These are phyloP conservation scores for Phaonia tiefii DNA, from an alignment of 2,888 invertebrate species.

Conservation along the genomic window DNA sequence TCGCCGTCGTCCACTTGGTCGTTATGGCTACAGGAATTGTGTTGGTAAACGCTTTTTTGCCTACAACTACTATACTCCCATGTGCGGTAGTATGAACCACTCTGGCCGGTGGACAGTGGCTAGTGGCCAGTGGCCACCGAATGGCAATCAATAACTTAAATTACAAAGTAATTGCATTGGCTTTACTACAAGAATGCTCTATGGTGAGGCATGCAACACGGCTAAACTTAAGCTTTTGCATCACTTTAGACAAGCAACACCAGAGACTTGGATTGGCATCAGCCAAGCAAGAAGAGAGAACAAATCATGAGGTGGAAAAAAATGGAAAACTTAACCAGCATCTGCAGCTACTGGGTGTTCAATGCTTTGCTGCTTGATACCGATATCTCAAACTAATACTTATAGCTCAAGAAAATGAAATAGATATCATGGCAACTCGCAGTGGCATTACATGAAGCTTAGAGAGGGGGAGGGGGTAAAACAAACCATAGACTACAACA, in stretches of 20 bases:
- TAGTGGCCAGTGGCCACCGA: slow-evolving; percentile 71
- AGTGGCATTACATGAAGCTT: slow-evolving; percentile 13
- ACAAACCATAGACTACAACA: slow-evolving; percentile 21
- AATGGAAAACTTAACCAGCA: neutral
- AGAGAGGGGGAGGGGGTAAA: neutral
- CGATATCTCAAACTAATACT: slow-evolving; percentile 58
- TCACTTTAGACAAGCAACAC: slow-evolving; percentile 61
- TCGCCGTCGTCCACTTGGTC: neutral
- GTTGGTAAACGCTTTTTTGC: slow-evolving; percentile 9
- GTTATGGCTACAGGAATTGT: slow-evolving; percentile 4
- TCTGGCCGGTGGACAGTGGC: too few relatives aligned
- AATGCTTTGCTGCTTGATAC: slow-evolving; percentile 60
- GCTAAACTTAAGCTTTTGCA: slow-evolving; percentile 50
- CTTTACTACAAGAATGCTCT: slow-evolving; percentile 72
- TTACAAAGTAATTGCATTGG: slow-evolving; percentile 79
- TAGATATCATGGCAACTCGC: slow-evolving; percentile 45
- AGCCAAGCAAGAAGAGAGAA: slow-evolving; percentile 45
- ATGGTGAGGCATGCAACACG: slow-evolving; percentile 54
- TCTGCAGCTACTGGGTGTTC: slow-evolving; percentile 64
- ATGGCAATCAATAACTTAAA: slow-evolving; percentile 80
- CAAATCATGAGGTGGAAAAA: neutral
- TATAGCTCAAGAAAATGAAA: slow-evolving; percentile 54
- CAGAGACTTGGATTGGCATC: slow-evolving; percentile 35
- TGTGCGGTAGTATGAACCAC: slow-evolving; percentile 29
- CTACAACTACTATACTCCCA: neutral